Evolutionary conservation across 2,797 vertebrate genomes (phyloP).

Genomic region (Salmo trutta): DNA sequence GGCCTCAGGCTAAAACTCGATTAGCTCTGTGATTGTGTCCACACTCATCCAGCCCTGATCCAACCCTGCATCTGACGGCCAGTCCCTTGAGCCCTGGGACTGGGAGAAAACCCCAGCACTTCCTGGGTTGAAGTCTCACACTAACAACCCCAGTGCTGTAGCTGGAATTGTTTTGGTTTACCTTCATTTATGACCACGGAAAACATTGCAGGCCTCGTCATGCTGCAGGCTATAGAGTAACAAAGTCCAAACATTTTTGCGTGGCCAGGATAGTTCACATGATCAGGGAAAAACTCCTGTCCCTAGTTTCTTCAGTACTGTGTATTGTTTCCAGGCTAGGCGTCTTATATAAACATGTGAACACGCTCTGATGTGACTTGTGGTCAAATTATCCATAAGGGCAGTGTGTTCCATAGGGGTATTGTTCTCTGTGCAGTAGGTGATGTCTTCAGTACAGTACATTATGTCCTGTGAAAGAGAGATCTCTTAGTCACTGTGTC

Average conservation of each 20-base stretch:
- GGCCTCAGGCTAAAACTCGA: background rate
- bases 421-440: background rate
- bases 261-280: background rate
- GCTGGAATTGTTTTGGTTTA: background rate
- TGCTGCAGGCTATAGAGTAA: background rate
- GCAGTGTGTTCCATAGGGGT: background rate
- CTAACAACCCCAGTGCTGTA: background rate
- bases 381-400: background rate
- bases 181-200: background rate
- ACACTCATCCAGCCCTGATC: constrained; percentile 21
- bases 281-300: background rate
- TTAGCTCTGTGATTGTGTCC: constrained; percentile 26
- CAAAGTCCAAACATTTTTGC: background rate
- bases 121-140: background rate
- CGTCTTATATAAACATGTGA: background rate
- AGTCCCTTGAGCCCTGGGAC: constrained; percentile 24
- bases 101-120: background rate
- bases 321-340: background rate
- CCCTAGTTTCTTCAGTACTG: background rate
- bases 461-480: constrained; percentile 1
- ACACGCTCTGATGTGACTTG: background rate
- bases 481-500: background rate
- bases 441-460: background rate
- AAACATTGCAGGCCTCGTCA: background rate
- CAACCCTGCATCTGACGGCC: constrained; percentile 25